phyloP scores from a whole-genome alignment of 2,113 vertebrate species.

The Azemiops feae region DNA sequence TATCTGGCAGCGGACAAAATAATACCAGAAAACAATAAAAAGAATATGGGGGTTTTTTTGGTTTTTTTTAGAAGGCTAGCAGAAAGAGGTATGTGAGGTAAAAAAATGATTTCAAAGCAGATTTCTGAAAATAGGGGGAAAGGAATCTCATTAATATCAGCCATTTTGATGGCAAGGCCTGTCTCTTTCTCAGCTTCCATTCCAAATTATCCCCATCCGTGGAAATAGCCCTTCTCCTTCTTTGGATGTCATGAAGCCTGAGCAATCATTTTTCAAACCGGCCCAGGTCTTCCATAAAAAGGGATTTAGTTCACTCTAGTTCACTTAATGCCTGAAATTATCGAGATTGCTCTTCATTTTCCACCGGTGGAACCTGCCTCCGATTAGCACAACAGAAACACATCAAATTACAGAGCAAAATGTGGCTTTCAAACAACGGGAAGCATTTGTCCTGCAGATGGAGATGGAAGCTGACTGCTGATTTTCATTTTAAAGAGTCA shows the following conservation, averaged over 20 bases:
- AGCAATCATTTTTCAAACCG: conserved; percentile 19
- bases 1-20: neutral
- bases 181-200: neutral
- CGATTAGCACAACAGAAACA: conserved; percentile 19
- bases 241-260: conserved; percentile 7
- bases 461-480: conserved; percentile 3
- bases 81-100: neutral
- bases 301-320: conserved; percentile 6
- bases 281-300: neutral
- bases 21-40: neutral
- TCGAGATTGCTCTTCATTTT: conserved; percentile 10
- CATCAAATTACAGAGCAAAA: conserved; percentile 14
- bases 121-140: conserved; percentile 17
- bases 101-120: neutral
- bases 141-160: neutral
- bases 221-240: neutral
- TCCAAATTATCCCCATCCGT: conserved; percentile 10
- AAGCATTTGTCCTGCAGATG: conserved; percentile 10
- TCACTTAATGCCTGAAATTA: conserved; percentile 21
- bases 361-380: neutral
- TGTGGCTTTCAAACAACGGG: conserved; percentile 27
- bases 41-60: neutral
- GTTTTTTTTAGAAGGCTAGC: neutral
- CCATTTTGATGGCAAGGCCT: neutral
- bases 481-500: conserved; percentile 22